Evolutionary conservation across 2,797 vertebrate species (phyloP), one percentile per base, ranked within the genome.

Genomic region (Acanthurus tractus): DNA sequence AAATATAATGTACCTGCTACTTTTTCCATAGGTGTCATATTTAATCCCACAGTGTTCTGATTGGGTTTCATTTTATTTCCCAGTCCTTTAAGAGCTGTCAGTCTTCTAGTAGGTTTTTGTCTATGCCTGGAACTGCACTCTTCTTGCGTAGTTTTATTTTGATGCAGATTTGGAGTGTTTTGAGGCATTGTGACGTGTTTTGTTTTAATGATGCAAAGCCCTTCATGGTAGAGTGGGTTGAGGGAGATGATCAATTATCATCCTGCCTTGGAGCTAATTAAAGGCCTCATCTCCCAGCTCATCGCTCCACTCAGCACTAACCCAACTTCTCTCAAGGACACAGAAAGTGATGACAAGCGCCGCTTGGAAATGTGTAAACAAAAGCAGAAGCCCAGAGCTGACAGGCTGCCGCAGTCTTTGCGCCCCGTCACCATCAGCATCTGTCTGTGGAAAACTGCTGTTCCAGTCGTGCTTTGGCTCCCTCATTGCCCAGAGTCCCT

Each of bases 231-330:
- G 83, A 94, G 67, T 50, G 86, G 69, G 69, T 89, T 55, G 84
- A 88, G 81, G 85, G 76, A 87, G 88, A 92, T 92, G 91, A 95
- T 94, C 93, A 94, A 93, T 93, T 94, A 93, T 92, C 91, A 79
- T 90, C 79, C 83, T 52, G 88, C 87, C 86, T 88, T 74, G 49
- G 62, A 91, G 84, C 89, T 95, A 93, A 95, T 95, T 95, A 95
- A 93, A 90, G 86, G 88, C 89, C 88, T 89, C 89, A 88, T 92
- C 90, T 87, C 83, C 49, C 81, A 64, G 81, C 85, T 88, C 89
- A 87, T 83, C 55, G 79, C 78, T 89, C 79, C 53, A 48, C 90
- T 88, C 88, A 64, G 80, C 89, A 77, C 81, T 79, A 81, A 76
- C 68, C 55, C 38, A 89, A 91, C 91, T 90, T 91, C 81, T 86